Conservation (phyloP, 2,797 vertebrate species). For the Urosaurus nigricauda region DNA sequence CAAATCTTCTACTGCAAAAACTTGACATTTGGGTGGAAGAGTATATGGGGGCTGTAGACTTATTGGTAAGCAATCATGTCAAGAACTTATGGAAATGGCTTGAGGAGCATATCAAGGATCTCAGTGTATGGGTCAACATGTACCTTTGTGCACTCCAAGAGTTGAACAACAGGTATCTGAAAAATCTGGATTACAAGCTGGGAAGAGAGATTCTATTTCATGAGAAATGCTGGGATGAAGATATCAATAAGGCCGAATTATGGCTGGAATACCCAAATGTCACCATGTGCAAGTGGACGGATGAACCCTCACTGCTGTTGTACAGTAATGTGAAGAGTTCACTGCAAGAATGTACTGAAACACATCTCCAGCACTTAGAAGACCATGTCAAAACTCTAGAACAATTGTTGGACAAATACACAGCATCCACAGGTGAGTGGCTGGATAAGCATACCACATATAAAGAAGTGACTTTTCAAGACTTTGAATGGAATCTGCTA, state of each 20-base stretch:
- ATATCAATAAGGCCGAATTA: background rate
- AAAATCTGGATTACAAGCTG: background rate
- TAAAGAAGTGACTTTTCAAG: background rate
- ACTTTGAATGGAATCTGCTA: background rate
- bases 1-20: background rate
- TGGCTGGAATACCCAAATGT: constrained; percentile 2
- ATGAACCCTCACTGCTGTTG: background rate
- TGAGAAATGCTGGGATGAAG: background rate
- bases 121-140: constrained; percentile 16
- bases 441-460: background rate
- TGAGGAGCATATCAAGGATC: constrained; percentile 48
- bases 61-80: constrained; percentile 52
- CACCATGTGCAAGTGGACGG: constrained; percentile 1
- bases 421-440: constrained; percentile 13
- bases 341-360: background rate
- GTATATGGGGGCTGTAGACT: constrained; percentile 13
- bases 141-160: constrained; percentile 13
- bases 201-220: background rate
- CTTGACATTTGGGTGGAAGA: constrained; percentile 9
- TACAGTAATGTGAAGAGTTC: background rate
- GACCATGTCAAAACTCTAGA: constrained; percentile 51
- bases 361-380: constrained; percentile 48
- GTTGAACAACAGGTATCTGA: background rate
- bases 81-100: constrained; percentile 54
- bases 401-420: constrained; percentile 54